These are phyloP conservation scores for Drosophila longiperda DNA, from an alignment of 2,888 invertebrate genomes.

Conservation along the genomic window DNA sequence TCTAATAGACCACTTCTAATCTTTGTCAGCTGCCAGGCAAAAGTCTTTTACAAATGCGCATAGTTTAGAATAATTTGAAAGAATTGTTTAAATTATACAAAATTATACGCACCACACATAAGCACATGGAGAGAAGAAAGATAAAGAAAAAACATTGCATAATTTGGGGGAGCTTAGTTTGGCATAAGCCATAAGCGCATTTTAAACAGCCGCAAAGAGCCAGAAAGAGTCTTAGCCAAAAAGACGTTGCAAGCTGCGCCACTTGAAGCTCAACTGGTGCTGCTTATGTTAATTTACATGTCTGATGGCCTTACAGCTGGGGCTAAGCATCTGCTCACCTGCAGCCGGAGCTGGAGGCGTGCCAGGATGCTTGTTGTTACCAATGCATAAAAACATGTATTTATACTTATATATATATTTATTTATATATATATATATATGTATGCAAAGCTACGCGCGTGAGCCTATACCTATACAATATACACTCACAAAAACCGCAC, in stretches of 20 bases:
- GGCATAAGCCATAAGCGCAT: constrained; percentile 54
- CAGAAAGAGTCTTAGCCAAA: constrained; percentile 19
- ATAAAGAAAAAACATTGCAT: constrained; percentile 62
- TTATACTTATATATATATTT: constrained; percentile 47
- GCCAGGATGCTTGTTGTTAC: constrained; percentile 36
- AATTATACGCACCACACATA: background rate
- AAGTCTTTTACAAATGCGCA: constrained; percentile 52
- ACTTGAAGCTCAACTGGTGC: constrained; percentile 51
- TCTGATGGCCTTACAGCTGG: constrained; percentile 59
- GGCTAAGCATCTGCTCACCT: constrained; percentile 23
- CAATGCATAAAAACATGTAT: constrained; percentile 60
- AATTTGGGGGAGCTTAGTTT: constrained; percentile 46
- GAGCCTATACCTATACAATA: background rate
- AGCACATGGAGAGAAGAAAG: background rate
- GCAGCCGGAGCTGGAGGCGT: constrained; percentile 21
- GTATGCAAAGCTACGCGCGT: constrained; percentile 46
- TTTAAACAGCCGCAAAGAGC: constrained; percentile 42
- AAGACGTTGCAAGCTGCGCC: constrained; percentile 60
- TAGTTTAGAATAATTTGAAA: constrained; percentile 68
- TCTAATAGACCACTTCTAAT: constrained; percentile 19
- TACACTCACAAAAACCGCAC: background rate
- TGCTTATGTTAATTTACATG: constrained; percentile 76
- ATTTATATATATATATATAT: constrained; percentile 2
- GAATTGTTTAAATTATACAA: constrained; percentile 48
- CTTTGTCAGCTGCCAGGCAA: constrained; percentile 25